Base-by-base conservation (phyloP, 2,797 vertebrate species). In the Artibeus lituratus region DNA sequence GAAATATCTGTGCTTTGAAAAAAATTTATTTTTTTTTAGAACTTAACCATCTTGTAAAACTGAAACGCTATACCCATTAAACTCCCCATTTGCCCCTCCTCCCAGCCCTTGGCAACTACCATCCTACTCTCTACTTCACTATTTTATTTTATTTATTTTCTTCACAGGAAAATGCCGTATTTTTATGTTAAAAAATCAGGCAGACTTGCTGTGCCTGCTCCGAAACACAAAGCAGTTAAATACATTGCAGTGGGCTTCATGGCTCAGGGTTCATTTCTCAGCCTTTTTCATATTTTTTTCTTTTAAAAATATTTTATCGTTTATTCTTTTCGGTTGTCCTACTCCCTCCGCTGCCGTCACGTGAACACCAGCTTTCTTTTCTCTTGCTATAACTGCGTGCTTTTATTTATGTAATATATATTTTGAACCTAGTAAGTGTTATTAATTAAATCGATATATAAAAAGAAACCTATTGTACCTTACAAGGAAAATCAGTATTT, bases 101-200 rank as follows among this genome's bases (percentile, higher is more conserved):
- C 11, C 59, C 59, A 65, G 59, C 59, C 29, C 29, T 15, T 65
- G 59, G 59, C 12, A n/a, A n/a, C 59, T n/a, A 65, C 29, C 59
- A 65, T 65, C 10, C 59, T 16, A 65, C 59, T 65, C 29, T 65
- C 59, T 65, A 29, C 59, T 65, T 65, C 29, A 16, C 29, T 32
- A 16, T 65, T 65, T 32, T 65, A 62, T 62, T 59, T 59, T 59
- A 59, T 59, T 62, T 29, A 26, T 11, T 62, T 65, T 32, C n/a
- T 65, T 65, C 76, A 15, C 49, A 62, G 81, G 87, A 96, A 95
- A 90, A 87, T 65, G 74, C 69, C 94, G 93, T 87, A 83, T 73
- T 87, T 94, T 94, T 73, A 55, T 93, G 80, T 81, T 94, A 35
- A 59, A 77, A 89, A 44, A 82, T 87, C 92, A 82, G 57, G 80